Evolutionary conservation across 2,888 invertebrate genomes (phyloP).

Genomic region (Euplagia quadripunctaria): DNA sequence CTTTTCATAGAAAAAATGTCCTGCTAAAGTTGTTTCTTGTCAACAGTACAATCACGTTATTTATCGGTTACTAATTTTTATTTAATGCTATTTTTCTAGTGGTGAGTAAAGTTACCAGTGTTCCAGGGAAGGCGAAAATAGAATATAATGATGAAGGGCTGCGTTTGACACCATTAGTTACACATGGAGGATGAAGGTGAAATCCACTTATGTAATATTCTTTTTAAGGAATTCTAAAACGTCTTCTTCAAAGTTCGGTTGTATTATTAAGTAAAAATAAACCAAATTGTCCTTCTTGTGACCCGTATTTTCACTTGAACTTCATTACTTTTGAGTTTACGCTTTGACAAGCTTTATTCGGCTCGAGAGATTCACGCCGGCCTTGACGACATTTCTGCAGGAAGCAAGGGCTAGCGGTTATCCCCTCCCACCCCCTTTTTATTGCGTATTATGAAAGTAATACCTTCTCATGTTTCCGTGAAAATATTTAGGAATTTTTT

Average conservation of each 20-base stretch:
- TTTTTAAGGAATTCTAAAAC: neutral
- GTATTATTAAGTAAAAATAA: neutral
- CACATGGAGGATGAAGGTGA: neutral
- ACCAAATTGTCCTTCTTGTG: neutral
- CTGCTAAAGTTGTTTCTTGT: too few relatives aligned
- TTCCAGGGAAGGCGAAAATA: neutral
- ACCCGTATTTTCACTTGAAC: slow-evolving; percentile 1
- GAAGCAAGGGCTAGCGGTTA: neutral
- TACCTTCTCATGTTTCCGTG: neutral
- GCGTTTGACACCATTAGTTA: neutral
- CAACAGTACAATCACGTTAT: neutral
- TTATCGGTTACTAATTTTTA: neutral
- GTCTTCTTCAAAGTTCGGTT: neutral
- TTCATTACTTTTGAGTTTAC: slow-evolving; percentile 15
- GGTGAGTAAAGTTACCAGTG: too few relatives aligned
- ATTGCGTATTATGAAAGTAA: slow-evolving; percentile 1
- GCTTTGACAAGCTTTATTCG: slow-evolving; percentile 5
- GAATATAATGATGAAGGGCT: neutral
- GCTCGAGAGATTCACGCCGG: neutral
- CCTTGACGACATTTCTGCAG: neutral
- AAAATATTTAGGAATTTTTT: neutral
- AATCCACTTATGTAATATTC: neutral
- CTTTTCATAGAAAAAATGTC: too few relatives aligned
- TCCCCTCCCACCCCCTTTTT: too few relatives aligned
- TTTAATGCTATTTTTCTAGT: neutral